phyloP scores from a whole-genome alignment of 2,888 invertebrate genomes.

The Polylopha cassiicola region DNA sequence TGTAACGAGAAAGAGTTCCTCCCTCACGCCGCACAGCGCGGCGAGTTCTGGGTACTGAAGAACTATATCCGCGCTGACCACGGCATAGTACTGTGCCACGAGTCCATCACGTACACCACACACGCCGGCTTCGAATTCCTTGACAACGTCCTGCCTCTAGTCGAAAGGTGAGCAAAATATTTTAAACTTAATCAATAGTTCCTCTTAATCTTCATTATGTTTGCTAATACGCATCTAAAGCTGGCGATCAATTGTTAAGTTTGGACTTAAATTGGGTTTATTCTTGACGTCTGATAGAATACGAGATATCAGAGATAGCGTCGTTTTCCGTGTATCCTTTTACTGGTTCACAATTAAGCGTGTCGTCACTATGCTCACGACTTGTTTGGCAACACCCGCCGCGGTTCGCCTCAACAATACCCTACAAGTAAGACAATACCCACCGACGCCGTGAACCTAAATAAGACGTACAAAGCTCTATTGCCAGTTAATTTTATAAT shows the following conservation, averaged over 20 bases:
- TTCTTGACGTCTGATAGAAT: conserved; percentile 1
- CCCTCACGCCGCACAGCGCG: conserved; percentile 82
- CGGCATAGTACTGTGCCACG: conserved; percentile 83
- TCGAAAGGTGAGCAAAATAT: conserved; percentile 78
- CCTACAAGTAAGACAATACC: conserved; percentile 27
- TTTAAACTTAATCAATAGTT: conserved; percentile 16
- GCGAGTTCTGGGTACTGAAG: conserved; percentile 92
- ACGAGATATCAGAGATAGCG: conserved; percentile 2
- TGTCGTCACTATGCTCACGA: conserved; percentile 42
- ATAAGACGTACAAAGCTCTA: conserved; percentile 2
- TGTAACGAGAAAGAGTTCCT: conserved; percentile 81
- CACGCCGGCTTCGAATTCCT: conserved; percentile 95
- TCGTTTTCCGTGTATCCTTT: conserved; percentile 11
- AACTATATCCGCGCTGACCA: conserved; percentile 88
- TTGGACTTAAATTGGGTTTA: conserved; percentile 6
- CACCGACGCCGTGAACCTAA: conserved; percentile 6
- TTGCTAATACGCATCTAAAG: conserved; percentile 4
- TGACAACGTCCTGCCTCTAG: conserved; percentile 90
- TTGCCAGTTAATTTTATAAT: neutral
- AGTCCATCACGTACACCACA: conserved; percentile 93
- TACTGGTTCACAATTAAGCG: conserved; percentile 34
- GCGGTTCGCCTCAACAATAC: conserved; percentile 27
- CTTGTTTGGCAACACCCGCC: conserved; percentile 40
- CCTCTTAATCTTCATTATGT: conserved; percentile 2
- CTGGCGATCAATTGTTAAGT: conserved; percentile 3